Conservation (phyloP, 2,797 vertebrate species). For the Spinus pinus region DNA sequence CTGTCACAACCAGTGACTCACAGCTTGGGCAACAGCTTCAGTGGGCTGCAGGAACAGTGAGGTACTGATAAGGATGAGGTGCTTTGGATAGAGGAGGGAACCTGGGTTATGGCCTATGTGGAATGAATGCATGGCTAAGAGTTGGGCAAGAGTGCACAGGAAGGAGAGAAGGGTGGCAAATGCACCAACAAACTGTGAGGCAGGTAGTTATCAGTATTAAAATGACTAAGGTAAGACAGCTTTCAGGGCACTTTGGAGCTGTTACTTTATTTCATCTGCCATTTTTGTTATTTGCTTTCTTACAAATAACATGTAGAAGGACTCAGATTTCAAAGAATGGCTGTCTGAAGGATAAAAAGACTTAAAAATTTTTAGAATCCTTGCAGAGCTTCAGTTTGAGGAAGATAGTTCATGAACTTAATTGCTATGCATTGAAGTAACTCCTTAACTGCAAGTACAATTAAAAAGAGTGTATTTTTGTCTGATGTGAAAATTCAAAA, state of each 20-base stretch:
- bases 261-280: not conserved
- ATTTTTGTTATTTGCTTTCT: not conserved
- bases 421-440: not conserved
- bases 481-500: not conserved
- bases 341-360: not conserved
- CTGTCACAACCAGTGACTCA: not conserved
- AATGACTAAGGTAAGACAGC: not conserved
- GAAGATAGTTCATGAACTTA: not conserved
- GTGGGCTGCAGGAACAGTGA: not conserved
- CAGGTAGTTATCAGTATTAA: not conserved
- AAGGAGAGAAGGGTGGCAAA: not conserved
- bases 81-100: not conserved
- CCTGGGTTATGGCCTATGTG: not conserved
- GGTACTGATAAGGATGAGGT: not conserved
- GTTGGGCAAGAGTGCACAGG: not conserved
- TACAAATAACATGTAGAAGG: not conserved
- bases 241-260: not conserved
- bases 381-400: not conserved
- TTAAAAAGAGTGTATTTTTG: not conserved
- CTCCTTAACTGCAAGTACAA: not conserved
- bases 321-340: not conserved
- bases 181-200: fast-evolving
- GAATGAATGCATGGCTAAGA: not conserved
- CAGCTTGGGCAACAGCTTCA: not conserved
- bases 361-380: not conserved